phyloP scores from a whole-genome alignment of 2,888 invertebrate species.

The Chirona hameri region DNA sequence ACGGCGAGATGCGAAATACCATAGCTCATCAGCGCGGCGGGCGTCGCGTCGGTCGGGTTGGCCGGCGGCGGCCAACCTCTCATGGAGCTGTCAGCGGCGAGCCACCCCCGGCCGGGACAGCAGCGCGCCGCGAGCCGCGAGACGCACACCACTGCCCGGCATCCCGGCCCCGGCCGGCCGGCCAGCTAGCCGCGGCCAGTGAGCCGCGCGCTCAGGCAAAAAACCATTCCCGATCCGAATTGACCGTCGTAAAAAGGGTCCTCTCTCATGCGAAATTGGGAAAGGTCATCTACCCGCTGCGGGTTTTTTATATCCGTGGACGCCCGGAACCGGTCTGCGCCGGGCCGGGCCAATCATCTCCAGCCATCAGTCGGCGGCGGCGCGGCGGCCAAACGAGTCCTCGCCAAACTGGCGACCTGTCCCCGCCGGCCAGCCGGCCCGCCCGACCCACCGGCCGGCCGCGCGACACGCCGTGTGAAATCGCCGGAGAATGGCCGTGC shows the following conservation, averaged over 20 bases:
- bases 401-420: conserved; percentile 6
- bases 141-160: neutral
- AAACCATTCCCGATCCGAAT: conserved; percentile 27
- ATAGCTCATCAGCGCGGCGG: conserved; percentile 3
- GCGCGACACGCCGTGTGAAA: conserved; percentile 13
- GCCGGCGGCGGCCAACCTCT: neutral
- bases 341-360: conserved; percentile 8
- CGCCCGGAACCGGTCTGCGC: conserved; percentile 22
- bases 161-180: neutral
- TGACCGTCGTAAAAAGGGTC: conserved; percentile 28
- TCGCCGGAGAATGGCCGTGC: neutral
- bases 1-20: conserved; percentile 13
- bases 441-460: neutral
- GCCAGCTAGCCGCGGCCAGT: neutral
- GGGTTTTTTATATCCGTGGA: neutral
- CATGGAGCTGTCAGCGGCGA: neutral
- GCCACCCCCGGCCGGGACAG: neutral
- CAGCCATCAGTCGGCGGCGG: neutral
- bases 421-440: neutral
- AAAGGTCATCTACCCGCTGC: conserved; percentile 24
- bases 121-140: neutral
- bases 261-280: conserved; percentile 29
- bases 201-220: neutral
- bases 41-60: neutral
- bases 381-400: conserved; percentile 1